Base-by-base conservation (phyloP, 1,140 invertebrate genomes). In the Sitobion miscanthi region DNA sequence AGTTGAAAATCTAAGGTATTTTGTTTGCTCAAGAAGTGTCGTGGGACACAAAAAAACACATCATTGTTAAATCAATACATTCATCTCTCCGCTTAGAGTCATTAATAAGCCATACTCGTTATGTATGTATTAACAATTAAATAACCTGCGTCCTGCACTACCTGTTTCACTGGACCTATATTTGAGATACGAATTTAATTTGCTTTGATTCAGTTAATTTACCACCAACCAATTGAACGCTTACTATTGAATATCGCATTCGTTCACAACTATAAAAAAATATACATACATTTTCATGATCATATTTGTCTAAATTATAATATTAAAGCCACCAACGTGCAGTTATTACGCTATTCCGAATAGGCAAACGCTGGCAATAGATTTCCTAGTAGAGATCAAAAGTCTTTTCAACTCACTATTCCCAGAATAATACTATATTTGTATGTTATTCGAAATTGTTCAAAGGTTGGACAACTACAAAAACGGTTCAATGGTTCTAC, bases 381-480 rank as follows among this genome's bases (percentile, higher is more conserved):
- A 90, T 25, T 57, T 57, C 88, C 23, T 42, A 14, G 52, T 38
- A 57, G 42, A 90, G 52, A 90, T 90, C 88, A 90, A 90, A 90
- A 62, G 88, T 69, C 35, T 62, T 90, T 62, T 57, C n/a, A 54
- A 69, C 14, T 69, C 54, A 2, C 7, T 38, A 42, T 57, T 90
- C 54, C 54, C 88, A 35, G n/a, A 21, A 35, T 35, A 62, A 42
- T 90, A 90, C 8, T 62, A 52, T 35, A 52, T 85, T 85, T 69
- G 14, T n/a, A n/a, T 17, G 14, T 69, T n/a, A 69, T 69, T 69
- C n/a, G 3, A 47, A n/a, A 35, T 52, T 88, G 47, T 25, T 88
- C 30, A 52, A 52, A 52, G 45, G 7, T 38, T 35, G 38, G n/a
- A 23, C 20, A 35, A 25, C 21, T 38, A 8, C 21, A 1, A 85